Conservation (phyloP, 2,797 vertebrate species). For the Gadopsis marmoratus region DNA sequence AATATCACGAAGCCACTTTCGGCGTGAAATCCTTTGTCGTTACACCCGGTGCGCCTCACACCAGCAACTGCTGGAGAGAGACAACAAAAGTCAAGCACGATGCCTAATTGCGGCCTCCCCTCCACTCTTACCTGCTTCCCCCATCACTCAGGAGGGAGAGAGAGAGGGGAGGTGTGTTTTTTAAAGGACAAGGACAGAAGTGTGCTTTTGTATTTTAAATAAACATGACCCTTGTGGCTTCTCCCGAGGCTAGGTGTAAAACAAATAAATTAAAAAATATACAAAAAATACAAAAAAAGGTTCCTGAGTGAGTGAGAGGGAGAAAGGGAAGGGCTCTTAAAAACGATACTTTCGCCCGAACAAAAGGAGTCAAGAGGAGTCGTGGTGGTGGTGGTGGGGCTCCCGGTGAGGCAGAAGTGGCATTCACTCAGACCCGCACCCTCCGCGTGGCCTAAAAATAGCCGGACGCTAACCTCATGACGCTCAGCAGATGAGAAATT, state of each 20-base stretch:
- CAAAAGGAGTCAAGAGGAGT: conserved; percentile 82
- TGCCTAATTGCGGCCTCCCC: conserved; percentile 80
- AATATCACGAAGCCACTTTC: conserved; percentile 7
- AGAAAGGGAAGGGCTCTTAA: conserved; percentile 80
- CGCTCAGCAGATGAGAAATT: conserved; percentile 24
- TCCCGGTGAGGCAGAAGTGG: conserved; percentile 83
- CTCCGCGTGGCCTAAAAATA: conserved; percentile 86
- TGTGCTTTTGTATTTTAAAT: conserved; percentile 81
- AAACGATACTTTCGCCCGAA: conserved; percentile 78
- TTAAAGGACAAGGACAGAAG: conserved; percentile 80
- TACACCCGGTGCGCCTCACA: conserved; percentile 74
- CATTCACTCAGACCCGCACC: conserved; percentile 83
- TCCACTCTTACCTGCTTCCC: conserved; percentile 57
- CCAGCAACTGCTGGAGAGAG: conserved; percentile 39
- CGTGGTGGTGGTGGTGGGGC: conserved; percentile 75
- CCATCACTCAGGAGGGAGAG: conserved; percentile 19
- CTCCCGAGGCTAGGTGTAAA: conserved; percentile 70
- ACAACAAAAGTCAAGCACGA: conserved; percentile 40
- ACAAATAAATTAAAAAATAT: conserved; percentile 13
- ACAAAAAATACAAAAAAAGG: conserved; percentile 32
- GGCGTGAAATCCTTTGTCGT: conserved; percentile 64
- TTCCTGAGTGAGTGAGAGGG: conserved; percentile 69
- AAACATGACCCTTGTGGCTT: conserved; percentile 81
- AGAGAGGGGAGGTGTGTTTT: neutral
- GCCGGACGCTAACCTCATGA: conserved; percentile 81